Percentiles rank a stretch among this genome's conserved stretches.
Evolutionary conservation across 2,113 vertebrate species (phyloP).

Genomic region (Anas platyrhynchos): DNA sequence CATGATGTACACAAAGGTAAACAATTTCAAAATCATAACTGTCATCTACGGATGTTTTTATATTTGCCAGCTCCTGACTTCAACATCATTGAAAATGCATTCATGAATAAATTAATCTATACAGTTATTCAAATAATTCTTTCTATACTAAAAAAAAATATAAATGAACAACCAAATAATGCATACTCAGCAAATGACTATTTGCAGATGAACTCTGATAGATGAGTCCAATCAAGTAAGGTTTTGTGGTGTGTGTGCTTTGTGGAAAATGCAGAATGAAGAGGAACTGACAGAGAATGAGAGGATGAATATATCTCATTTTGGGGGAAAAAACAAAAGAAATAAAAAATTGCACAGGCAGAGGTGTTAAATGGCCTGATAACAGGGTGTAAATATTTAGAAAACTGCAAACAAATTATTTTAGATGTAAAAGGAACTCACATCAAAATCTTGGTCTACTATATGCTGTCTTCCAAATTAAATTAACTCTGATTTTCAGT

Average conservation of each 20-base stretch:
- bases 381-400: neutral
- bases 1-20: neutral
- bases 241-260: neutral
- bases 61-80: neutral
- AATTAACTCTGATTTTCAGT: neutral
- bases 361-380: neutral
- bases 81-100: neutral
- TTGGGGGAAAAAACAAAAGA: accelerated
- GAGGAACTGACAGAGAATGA: neutral
- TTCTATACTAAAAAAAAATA: neutral
- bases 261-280: neutral
- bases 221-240: neutral
- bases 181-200: neutral
- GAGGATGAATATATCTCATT: neutral
- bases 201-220: neutral
- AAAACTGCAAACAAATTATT: neutral
- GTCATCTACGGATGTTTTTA: neutral
- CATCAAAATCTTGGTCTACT: neutral
- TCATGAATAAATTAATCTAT: neutral
- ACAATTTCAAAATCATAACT: neutral
- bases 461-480: neutral
- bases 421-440: neutral
- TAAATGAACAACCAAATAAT: neutral
- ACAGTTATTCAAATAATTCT: neutral
- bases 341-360: neutral